Evolutionary conservation across 1,140 invertebrate genomes (phyloP), one percentile per base, ranked within the genome.

Genomic region (Homalodisca vitripennis): DNA sequence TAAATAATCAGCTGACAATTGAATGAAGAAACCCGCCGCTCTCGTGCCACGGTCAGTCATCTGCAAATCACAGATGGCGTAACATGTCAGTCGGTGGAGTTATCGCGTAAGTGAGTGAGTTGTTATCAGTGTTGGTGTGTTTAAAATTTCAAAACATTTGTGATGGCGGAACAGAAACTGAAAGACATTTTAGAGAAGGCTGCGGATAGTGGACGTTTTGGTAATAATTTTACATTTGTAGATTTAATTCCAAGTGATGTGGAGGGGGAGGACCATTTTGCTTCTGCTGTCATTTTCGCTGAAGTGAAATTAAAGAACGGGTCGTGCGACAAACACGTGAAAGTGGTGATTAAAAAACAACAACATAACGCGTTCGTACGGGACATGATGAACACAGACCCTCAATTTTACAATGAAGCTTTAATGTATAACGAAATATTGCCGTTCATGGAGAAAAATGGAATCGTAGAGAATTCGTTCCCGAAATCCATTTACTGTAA

Each of bases 371-470:
- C 20, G 0, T 24, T 20, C 17, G 32, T 66, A 14, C 22, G 65
- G 22, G 34, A 66, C 22, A 27, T 47, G 41, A 41, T 47, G 17
- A 68, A 68, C 14, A 68, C 63, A 12, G 68, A 70, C 41, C 20
- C 53, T 3, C 70, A 71, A 66, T 73, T 74, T 30, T 31, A 68
- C 47, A 75, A 73, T 34, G 74, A 75, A 48, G 32, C 71, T 13
- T 26, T 51, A 51, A 71, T 70, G 69, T 75, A 75, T 57, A 57
- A 47, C 26, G 62, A 65, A 3, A 66, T 74, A 17, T 34, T 75
- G 12, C 74, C 73, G 12, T 34, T 62, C 27, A 22, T 68, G 13
- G 29, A 68, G 10, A 62, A 31, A 34, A 68, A 57, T 29, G 12
- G 13, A 20, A 29, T 67, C 24, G 30, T 46, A 1, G 31, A 55